Evolutionary conservation across 92 coral and sea anemone genomes (phyloP).

Genomic region (Porites evermanni): DNA sequence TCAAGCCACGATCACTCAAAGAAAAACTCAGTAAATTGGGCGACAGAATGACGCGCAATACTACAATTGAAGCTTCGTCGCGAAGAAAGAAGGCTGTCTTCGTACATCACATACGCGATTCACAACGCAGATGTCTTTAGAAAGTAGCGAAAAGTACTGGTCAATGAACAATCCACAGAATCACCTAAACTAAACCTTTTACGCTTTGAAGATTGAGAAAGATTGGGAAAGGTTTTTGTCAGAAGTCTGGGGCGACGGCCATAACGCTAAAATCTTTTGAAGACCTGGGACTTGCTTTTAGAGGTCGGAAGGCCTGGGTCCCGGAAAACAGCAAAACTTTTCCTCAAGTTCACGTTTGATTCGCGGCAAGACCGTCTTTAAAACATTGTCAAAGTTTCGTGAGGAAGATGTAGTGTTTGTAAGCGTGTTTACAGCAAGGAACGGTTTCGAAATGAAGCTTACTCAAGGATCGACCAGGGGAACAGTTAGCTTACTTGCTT

Average conservation of each 20-base stretch:
- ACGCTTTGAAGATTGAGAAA: conserved; percentile 7
- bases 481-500: conserved; percentile 29
- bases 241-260: conserved; percentile 98
- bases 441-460: conserved; percentile 24
- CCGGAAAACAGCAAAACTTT: conserved; percentile 81
- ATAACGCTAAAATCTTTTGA: conserved; percentile 69
- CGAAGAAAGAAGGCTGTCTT: no score
- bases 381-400: conserved; percentile 4
- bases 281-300: conserved; percentile 93
- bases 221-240: conserved; percentile 49
- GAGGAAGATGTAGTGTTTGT: conserved; percentile 8
- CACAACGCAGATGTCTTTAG: neutral
- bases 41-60: no score
- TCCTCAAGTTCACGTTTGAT: conserved; percentile 42
- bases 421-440: neutral
- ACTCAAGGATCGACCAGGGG: conserved; percentile 2
- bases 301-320: conserved; percentile 86
- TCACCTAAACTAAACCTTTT: neutral
- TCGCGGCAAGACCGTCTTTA: conserved; percentile 23
- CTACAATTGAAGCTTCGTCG: no score
- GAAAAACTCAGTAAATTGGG: no score
- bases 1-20: no score
- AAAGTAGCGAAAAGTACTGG: no score
- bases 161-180: no score
- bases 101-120: no score